Base-by-base conservation (phyloP, 1,140 invertebrate species). In the Limonius californicus region DNA sequence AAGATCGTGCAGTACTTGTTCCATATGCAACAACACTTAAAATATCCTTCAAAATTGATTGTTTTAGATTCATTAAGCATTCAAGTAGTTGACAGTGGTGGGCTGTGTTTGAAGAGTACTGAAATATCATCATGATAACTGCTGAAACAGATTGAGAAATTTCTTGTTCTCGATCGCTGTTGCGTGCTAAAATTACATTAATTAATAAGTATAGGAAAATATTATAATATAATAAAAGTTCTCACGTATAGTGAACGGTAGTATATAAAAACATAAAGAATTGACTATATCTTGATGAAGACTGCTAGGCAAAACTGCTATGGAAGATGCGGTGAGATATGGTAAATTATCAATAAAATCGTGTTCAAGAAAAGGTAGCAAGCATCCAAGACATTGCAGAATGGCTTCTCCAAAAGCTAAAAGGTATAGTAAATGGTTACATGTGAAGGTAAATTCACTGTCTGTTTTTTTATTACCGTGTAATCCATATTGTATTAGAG, bases 21-120 rank as follows among this genome's bases (percentile, higher is more conserved):
- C 97, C 97, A 77, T 99, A 96, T 9, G 97, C 97, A 66, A 99
- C 93, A 11, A 99, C 95, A 74, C 92, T 94, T 6, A 99, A 80
- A 19, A 99, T 84, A 79, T 99, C 97, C 78, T 95, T 91, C 1
- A 94, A 86, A 12, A 97, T 85, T 68, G 90, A 88, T 64, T 87
- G 84, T 78, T 97, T 97, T 61, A 95, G 82, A 6, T 90, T 88
- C 94, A 98, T 97, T 23, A 98, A 80, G 75, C 92, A 95, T 78
- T 98, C 95, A 64, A 98, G 78, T 12, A 98, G 83, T 79, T 97
- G 94, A 79, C 95, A 94, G 79, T 98, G 95, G 74, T 93, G 92
- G 8, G 92, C 94, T 91, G 79, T 20, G 80, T 95, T 95, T 60
- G 84, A 88, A 3, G 94, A 95, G 77, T 98, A 96, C 74, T 99